A percentile compares a stretch with the other conserved stretches of the same genome.
Conservation (phyloP, 2,888 invertebrate species). For the Platycheirus albimanus region DNA sequence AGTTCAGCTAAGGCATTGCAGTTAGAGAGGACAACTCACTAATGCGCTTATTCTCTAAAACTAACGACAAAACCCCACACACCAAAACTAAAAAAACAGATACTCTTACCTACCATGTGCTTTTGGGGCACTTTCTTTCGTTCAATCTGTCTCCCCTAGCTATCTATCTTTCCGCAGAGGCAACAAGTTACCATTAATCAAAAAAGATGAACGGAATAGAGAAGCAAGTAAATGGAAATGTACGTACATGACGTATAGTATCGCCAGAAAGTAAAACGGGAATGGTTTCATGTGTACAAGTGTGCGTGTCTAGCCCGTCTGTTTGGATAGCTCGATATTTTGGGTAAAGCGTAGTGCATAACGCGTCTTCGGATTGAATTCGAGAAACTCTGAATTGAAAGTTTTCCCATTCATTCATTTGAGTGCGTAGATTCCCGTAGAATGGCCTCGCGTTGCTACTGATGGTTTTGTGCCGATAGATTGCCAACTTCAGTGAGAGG, state of each 20-base stretch:
- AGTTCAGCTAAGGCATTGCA: constrained; percentile 30
- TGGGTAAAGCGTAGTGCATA: constrained; percentile 49
- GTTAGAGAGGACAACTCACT: constrained; percentile 53
- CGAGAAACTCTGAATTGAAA: constrained; percentile 55
- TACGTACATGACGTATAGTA: constrained; percentile 41
- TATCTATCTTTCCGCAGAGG: constrained; percentile 51
- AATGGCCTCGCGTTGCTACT: constrained; percentile 35
- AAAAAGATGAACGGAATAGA: constrained; percentile 65
- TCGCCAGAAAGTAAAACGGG: constrained; percentile 55
- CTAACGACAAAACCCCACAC: constrained; percentile 17
- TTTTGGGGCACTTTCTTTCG: constrained; percentile 43
- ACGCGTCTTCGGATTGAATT: constrained; percentile 46
- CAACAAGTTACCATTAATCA: constrained; percentile 74
- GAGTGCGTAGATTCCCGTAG: constrained; percentile 55
- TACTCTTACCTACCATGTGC: constrained; percentile 43
- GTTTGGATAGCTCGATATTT: constrained; percentile 52
- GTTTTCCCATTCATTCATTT: constrained; percentile 62
- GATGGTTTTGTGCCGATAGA: constrained; percentile 25
- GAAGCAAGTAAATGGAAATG: constrained; percentile 64
- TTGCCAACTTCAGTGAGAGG: constrained; percentile 38
- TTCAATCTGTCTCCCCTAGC: constrained; percentile 27
- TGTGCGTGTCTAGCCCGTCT: constrained; percentile 35
- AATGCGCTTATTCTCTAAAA: constrained; percentile 57
- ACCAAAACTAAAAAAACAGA: constrained; percentile 26
- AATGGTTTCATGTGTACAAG: constrained; percentile 61